Percentiles rank a stretch among this genome's conserved stretches.
Conservation (phyloP, 2,113 vertebrate species). For the Pachycephala philippinensis region DNA sequence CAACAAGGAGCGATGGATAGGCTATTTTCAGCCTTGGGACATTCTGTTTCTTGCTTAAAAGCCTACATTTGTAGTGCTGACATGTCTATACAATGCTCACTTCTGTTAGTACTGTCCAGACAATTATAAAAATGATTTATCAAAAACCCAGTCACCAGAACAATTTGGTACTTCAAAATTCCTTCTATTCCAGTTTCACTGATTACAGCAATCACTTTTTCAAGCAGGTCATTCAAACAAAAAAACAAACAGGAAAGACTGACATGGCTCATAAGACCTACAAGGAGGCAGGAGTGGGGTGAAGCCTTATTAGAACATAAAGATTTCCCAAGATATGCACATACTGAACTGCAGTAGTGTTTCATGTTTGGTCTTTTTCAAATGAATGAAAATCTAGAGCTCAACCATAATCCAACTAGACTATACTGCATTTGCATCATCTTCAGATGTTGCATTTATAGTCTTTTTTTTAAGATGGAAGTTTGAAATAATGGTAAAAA, state of each 20-base stretch:
- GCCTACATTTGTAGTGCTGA: constrained; percentile 7
- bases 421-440: background rate
- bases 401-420: background rate
- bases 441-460: background rate
- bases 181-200: background rate
- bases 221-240: background rate
- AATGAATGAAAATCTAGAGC: background rate
- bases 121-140: constrained; percentile 56
- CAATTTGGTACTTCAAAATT: background rate
- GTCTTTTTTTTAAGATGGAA: background rate
- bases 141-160: constrained; percentile 53
- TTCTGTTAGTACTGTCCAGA: constrained; percentile 43
- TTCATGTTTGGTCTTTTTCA: background rate
- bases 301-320: background rate
- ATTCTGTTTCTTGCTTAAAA: constrained; percentile 57
- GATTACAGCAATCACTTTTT: constrained; percentile 17
- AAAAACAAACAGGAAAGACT: background rate
- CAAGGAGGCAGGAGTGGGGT: background rate
- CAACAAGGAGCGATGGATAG: background rate
- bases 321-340: background rate
- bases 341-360: background rate
- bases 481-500: background rate
- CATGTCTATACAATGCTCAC: background rate
- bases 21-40: constrained; percentile 50
- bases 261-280: background rate